Evolutionary conservation across 1,140 invertebrate genomes (phyloP).

Genomic region (Tetramorium simillimum): DNA sequence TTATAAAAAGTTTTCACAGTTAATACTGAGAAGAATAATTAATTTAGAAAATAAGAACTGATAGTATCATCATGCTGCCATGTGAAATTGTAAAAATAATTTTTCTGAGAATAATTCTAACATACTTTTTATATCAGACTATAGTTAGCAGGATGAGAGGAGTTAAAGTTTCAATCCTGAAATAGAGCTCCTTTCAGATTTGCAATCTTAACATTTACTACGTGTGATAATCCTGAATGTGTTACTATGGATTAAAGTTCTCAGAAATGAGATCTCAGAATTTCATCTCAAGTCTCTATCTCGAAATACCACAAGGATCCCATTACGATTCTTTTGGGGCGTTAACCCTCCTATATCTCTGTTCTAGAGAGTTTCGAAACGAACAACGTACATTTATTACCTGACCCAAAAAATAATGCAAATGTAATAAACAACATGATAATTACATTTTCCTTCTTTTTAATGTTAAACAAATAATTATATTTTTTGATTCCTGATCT

Average conservation of each 20-base stretch:
- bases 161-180: neutral
- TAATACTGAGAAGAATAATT: neutral
- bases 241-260: neutral
- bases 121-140: neutral
- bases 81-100: conserved; percentile 1
- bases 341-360: conserved; percentile 5
- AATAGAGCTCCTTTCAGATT: neutral
- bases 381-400: neutral
- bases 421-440: neutral
- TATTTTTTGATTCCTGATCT: neutral
- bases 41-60: neutral
- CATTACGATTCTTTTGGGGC: conserved; percentile 24
- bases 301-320: conserved; percentile 17
- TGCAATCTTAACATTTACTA: neutral
- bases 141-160: neutral
- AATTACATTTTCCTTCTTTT: neutral
- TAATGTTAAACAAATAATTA: neutral
- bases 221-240: neutral
- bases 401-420: neutral
- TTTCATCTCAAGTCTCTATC: neutral
- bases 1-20: neutral
- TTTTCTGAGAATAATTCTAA: neutral
- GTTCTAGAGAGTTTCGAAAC: neutral
- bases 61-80: neutral
- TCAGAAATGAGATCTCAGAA: neutral